Percentiles rank a stretch among this genome's conserved stretches.
Evolutionary conservation across 1,140 invertebrate genomes (phyloP).

Genomic region (Himalopsyche phryganea): DNA sequence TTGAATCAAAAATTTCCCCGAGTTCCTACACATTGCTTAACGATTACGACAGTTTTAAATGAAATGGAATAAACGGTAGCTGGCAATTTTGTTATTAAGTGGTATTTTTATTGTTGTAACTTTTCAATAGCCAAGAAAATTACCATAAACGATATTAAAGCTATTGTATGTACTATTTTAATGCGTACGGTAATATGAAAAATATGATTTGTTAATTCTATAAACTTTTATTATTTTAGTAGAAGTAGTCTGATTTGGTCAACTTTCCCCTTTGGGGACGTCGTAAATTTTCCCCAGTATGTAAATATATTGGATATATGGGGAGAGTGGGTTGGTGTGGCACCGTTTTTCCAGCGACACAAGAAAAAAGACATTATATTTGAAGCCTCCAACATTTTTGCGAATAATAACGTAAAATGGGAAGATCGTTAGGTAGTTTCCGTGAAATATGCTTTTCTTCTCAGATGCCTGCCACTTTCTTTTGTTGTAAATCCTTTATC

Average conservation of each 20-base stretch:
- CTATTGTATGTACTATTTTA: too few species aligned
- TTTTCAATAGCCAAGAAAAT: too few species aligned
- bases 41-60: too few species aligned
- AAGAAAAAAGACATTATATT: slow-evolving; percentile 10
- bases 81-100: too few species aligned
- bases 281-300: slow-evolving; percentile 22
- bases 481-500: slow-evolving; percentile 11
- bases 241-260: slow-evolving; percentile 1
- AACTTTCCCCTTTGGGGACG: background rate
- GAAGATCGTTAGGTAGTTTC: slow-evolving; percentile 27
- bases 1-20: too few species aligned
- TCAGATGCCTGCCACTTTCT: slow-evolving; percentile 13
- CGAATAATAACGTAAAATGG: slow-evolving; percentile 33
- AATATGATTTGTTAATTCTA: too few species aligned
- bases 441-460: slow-evolving; percentile 27
- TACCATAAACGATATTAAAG: too few species aligned
- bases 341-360: slow-evolving; percentile 18
- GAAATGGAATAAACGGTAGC: too few species aligned
- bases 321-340: slow-evolving; percentile 17
- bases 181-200: too few species aligned
- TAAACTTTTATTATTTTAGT: too few species aligned
- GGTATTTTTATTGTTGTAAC: too few species aligned
- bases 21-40: too few species aligned
- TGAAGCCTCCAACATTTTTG: slow-evolving; percentile 21
- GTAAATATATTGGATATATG: slow-evolving; percentile 25